Conservation (phyloP, 2,797 vertebrate genomes). For the Eleutherodactylus coqui region DNA sequence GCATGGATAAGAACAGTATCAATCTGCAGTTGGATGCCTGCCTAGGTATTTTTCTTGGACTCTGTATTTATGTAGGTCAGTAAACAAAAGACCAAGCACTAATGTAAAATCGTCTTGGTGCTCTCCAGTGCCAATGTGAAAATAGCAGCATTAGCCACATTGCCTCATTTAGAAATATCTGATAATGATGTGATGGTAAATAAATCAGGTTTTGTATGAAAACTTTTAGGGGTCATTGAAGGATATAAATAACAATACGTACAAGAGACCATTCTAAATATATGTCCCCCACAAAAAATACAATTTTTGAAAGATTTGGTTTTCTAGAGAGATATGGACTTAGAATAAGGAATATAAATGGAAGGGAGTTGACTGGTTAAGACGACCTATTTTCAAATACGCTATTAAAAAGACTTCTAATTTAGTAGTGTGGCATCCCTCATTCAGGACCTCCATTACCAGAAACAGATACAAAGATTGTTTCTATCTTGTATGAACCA, state of each 20-base stretch:
- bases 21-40: slow-evolving; percentile 38
- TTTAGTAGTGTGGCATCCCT: too few species aligned
- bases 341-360: not conserved
- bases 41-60: slow-evolving; percentile 37
- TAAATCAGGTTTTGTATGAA: not conserved
- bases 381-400: too few species aligned
- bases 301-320: not conserved
- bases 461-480: too few species aligned
- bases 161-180: slow-evolving; percentile 3
- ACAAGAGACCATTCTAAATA: not conserved
- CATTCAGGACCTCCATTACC: too few species aligned
- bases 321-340: not conserved
- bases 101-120: slow-evolving; percentile 35
- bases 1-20: slow-evolving; percentile 46
- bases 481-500: too few species aligned
- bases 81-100: slow-evolving; percentile 25
- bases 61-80: slow-evolving; percentile 47
- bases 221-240: not conserved
- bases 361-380: not conserved
- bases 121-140: not conserved
- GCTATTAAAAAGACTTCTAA: too few species aligned
- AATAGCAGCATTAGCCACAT: not conserved
- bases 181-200: slow-evolving; percentile 19
- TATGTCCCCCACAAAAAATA: not conserved
- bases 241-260: not conserved